These are phyloP conservation scores for Leuciscus waleckii DNA, from an alignment of 2,797 vertebrate genomes.

Conservation along the genomic window DNA sequence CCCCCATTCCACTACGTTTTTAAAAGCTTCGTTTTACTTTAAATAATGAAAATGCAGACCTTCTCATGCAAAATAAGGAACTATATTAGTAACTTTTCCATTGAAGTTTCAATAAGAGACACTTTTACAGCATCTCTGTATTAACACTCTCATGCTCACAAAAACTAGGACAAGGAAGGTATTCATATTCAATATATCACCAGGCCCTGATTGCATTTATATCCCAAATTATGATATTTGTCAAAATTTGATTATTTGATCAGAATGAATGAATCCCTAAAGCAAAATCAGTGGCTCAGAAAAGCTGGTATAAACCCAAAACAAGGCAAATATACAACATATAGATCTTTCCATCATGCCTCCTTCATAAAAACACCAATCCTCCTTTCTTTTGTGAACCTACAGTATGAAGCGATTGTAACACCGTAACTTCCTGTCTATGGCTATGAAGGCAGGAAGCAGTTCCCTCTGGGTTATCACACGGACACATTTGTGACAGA, in stretches of 20 bases:
- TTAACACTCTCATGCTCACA: not conserved
- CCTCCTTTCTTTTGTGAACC: not conserved
- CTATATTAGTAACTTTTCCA: not conserved
- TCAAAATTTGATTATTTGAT: not conserved
- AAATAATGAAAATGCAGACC: not conserved
- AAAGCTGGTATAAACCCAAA: not conserved
- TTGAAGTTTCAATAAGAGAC: not conserved
- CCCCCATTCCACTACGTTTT: no score
- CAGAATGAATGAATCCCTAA: not conserved
- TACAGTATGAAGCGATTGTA: not conserved
- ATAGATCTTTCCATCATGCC: not conserved
- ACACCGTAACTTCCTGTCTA: slow-evolving; percentile 19
- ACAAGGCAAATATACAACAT: not conserved
- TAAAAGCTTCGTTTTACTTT: not conserved
- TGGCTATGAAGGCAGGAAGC: slow-evolving; percentile 23
- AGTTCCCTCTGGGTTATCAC: slow-evolving; percentile 26
- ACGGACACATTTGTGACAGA: slow-evolving; percentile 34
- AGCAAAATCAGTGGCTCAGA: not conserved
- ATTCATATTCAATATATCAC: not conserved
- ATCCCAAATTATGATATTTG: not conserved
- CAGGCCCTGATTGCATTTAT: not conserved
- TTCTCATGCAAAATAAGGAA: not conserved
- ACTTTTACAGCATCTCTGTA: not conserved
- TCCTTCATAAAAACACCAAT: not conserved
- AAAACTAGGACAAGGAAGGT: not conserved